Conservation (phyloP, 2,888 invertebrate genomes). For the Epirrhoe alternata region DNA sequence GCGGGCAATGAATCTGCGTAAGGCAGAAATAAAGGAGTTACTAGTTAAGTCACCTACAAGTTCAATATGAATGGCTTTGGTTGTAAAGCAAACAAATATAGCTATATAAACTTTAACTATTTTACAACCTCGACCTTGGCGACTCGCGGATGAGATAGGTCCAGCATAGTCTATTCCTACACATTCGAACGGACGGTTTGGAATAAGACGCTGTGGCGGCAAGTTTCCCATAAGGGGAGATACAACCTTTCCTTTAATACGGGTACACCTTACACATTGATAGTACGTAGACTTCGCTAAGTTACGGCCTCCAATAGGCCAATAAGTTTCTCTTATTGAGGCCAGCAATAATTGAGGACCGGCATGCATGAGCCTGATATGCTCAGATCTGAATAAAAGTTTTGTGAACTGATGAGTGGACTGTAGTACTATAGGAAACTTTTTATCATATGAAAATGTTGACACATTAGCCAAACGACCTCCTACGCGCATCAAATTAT, state of each 20-base stretch:
- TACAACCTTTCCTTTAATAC: slow-evolving; percentile 37
- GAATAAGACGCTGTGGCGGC: slow-evolving; percentile 31
- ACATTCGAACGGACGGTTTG: slow-evolving; percentile 27
- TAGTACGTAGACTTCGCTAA: slow-evolving; percentile 39
- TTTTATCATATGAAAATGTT: slow-evolving; percentile 26
- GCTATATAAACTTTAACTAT: slow-evolving; percentile 40
- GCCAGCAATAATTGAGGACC: slow-evolving; percentile 34
- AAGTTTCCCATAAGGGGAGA: slow-evolving; percentile 40
- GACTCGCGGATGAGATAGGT: slow-evolving; percentile 34
- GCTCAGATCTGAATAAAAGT: slow-evolving; percentile 28
- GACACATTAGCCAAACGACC: slow-evolving; percentile 17
- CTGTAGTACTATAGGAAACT: slow-evolving; percentile 30
- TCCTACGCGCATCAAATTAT: slow-evolving; percentile 15
- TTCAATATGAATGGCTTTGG: slow-evolving; percentile 40
- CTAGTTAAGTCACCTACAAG: slow-evolving; percentile 44
- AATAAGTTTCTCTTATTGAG: slow-evolving; percentile 25
- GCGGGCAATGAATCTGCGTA: slow-evolving; percentile 43
- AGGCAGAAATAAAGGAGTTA: slow-evolving; percentile 33
- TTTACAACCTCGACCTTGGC: slow-evolving; percentile 41
- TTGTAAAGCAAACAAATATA: slow-evolving; percentile 40
- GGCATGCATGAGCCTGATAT: slow-evolving; percentile 28
- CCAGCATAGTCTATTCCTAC: slow-evolving; percentile 38
- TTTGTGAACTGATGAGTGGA: slow-evolving; percentile 34
- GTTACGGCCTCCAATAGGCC: slow-evolving; percentile 35
- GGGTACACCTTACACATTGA: slow-evolving; percentile 39